Evolutionary conservation across 2,113 vertebrate species (phyloP).

Genomic region (Serilophus lunatus): DNA sequence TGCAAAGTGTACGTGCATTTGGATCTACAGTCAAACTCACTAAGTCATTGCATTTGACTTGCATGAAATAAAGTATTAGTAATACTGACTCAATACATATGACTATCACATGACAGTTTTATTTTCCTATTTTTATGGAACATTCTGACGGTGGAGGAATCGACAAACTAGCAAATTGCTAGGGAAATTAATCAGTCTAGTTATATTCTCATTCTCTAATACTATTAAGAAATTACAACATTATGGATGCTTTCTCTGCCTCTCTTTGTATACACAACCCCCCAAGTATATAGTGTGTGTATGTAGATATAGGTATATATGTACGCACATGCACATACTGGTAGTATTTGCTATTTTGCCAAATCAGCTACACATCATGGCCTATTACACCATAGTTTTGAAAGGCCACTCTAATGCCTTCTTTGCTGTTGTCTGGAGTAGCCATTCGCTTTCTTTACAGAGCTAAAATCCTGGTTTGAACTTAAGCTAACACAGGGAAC

Average conservation of each 20-base stretch:
- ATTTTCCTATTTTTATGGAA: neutral
- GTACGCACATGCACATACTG: neutral
- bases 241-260: neutral
- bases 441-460: neutral
- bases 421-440: neutral
- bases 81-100: neutral
- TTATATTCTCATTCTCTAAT: neutral
- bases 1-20: neutral
- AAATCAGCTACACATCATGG: neutral
- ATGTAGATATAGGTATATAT: neutral
- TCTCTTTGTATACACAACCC: neutral
- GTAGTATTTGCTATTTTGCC: neutral
- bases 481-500: neutral
- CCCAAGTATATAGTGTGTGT: neutral
- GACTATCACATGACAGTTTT: neutral
- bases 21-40: neutral
- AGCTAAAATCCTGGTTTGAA: neutral
- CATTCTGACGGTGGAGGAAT: neutral
- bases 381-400: neutral
- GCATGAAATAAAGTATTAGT: neutral
- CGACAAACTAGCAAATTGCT: neutral
- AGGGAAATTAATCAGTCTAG: neutral
- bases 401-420: neutral
- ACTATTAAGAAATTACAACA: neutral
- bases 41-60: conserved; percentile 1